Evolutionary conservation across 2,797 vertebrate genomes (phyloP).

Genomic region (Lutjanus campechanus): DNA sequence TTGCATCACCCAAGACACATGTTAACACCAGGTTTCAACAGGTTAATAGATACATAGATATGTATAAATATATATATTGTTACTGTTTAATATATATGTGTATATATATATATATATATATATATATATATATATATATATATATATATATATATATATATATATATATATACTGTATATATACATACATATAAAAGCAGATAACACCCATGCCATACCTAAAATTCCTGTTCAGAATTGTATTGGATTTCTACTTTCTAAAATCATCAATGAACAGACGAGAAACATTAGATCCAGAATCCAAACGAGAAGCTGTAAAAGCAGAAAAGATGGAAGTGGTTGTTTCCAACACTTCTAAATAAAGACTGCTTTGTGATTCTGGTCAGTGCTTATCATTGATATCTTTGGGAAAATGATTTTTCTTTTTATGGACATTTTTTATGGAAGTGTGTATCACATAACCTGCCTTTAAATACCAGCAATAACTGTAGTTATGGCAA

Average conservation of each 20-base stretch:
- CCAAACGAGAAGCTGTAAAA: not conserved
- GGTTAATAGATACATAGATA: not conserved
- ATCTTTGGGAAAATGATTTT: not conserved
- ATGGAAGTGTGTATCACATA: slow-evolving; percentile 10
- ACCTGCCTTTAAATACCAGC: slow-evolving; percentile 21
- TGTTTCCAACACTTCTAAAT: not conserved
- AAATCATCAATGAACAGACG: not conserved
- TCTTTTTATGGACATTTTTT: slow-evolving; percentile 11
- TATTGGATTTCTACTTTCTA: not conserved
- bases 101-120: not conserved
- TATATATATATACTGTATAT: too few relatives aligned
- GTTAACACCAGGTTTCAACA: too few relatives aligned
- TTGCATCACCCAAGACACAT: too few relatives aligned
- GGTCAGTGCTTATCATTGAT: not conserved
- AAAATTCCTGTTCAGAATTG: slow-evolving; percentile 24
- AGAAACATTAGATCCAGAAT: slow-evolving; percentile 16
- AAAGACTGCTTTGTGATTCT: not conserved
- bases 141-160: too few relatives aligned
- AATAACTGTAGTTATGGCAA: slow-evolving; percentile 9
- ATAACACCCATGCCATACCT: slow-evolving; percentile 3
- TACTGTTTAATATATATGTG: not conserved
- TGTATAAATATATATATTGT: not conserved
- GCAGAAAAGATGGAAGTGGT: not conserved
- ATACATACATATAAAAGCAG: too few relatives aligned
- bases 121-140: too few relatives aligned